Evolutionary conservation across 2,797 vertebrate genomes (phyloP).

Genomic region (Glyptemys insculpta): DNA sequence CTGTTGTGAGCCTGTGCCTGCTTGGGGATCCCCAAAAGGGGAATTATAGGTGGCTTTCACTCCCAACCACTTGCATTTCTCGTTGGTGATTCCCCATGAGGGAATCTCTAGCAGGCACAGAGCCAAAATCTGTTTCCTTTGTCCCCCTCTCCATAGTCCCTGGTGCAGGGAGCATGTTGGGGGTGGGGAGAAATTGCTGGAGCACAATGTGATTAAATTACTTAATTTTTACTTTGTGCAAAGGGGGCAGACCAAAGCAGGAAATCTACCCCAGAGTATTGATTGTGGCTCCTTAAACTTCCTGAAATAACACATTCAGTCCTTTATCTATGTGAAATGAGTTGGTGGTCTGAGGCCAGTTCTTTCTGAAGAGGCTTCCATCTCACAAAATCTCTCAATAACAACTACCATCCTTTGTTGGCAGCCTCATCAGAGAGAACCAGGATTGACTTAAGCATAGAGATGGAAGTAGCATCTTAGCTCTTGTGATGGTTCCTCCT

Average conservation of each 20-base stretch:
- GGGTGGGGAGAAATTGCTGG: neutral
- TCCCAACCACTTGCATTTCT: neutral
- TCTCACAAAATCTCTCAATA: neutral
- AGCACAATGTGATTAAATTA: neutral
- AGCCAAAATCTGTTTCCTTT: neutral
- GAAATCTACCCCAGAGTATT: neutral
- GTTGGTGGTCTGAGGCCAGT: neutral
- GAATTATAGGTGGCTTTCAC: neutral
- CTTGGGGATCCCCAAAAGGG: neutral
- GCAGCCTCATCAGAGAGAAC: neutral
- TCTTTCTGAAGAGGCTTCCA: neutral
- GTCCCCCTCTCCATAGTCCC: neutral
- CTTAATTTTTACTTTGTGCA: neutral
- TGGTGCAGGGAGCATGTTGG: neutral
- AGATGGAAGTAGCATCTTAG: neutral
- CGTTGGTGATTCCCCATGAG: neutral
- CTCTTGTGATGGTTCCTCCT: neutral
- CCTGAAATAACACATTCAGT: neutral
- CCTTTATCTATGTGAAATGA: neutral
- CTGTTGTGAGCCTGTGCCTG: no score
- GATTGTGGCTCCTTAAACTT: neutral
- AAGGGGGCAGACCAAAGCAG: neutral
- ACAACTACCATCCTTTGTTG: neutral
- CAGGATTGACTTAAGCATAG: neutral
- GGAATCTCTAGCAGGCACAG: neutral